phyloP scores from a whole-genome alignment of 2,888 invertebrate genomes.

The Plebejus anna region DNA sequence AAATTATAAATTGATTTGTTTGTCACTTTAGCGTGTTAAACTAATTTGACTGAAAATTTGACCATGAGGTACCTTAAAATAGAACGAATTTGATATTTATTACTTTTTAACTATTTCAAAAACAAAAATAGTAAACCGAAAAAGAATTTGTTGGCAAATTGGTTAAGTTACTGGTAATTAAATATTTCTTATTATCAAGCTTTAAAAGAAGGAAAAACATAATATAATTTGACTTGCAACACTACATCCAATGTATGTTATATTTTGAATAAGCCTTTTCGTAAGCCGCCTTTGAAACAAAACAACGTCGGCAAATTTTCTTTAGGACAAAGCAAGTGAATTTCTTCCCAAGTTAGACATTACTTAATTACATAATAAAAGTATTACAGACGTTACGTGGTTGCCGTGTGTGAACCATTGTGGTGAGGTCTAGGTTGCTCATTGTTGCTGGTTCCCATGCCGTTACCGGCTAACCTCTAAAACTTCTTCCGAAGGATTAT shows the following conservation, averaged over 20 bases:
- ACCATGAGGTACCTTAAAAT: neutral
- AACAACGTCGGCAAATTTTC: neutral
- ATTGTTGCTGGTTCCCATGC: conserved; percentile 49
- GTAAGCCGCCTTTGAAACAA: too few relatives aligned
- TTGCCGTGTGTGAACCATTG: conserved; percentile 61
- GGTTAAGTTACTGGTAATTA: too few relatives aligned
- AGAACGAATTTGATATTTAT: neutral
- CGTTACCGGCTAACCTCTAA: conserved; percentile 47
- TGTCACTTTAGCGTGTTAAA: neutral
- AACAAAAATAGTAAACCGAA: too few relatives aligned
- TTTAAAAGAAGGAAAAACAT: too few relatives aligned
- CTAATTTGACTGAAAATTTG: neutral
- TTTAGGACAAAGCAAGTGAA: neutral
- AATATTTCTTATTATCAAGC: too few relatives aligned
- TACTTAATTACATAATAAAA: conserved; percentile 23
- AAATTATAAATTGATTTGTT: neutral
- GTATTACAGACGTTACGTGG: conserved; percentile 25
- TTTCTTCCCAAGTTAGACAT: conserved; percentile 11
- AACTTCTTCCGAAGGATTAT: conserved; percentile 34
- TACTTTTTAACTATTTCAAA: too few relatives aligned
- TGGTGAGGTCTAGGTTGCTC: conserved; percentile 61
- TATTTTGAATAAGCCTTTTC: too few relatives aligned
- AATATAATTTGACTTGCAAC: too few relatives aligned
- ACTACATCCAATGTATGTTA: too few relatives aligned
- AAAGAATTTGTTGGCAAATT: too few relatives aligned